These are phyloP conservation scores for Astreopora myriophthalma DNA, from an alignment of 64 coral and sea anemone genomes.

Conservation along the genomic window DNA sequence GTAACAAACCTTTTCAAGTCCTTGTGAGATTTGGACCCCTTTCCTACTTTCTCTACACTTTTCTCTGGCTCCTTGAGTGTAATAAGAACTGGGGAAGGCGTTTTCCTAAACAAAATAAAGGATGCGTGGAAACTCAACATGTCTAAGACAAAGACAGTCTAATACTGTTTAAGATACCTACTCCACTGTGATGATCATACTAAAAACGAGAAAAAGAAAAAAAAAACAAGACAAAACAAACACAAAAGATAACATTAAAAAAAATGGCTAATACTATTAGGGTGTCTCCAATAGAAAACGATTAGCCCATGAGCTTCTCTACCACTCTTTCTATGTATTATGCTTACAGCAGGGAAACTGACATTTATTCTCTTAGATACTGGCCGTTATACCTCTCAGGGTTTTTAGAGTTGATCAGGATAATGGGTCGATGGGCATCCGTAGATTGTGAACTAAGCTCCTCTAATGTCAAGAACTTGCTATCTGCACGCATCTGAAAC, in stretches of 20 bases:
- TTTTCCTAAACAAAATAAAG: conserved; percentile 51
- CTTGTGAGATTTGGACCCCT: conserved; percentile 45
- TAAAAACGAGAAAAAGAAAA: too few relatives aligned
- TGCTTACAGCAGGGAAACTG: too few relatives aligned
- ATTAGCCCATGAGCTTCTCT: too few relatives aligned
- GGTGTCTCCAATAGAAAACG: too few relatives aligned
- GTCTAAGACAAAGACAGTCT: background rate
- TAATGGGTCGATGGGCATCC: conserved; percentile 76
- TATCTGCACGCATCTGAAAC: conserved; percentile 66
- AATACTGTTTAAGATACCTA: too few relatives aligned
- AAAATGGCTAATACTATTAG: too few relatives aligned
- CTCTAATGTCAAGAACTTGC: conserved; percentile 80
- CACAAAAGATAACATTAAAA: too few relatives aligned
- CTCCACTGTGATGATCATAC: too few relatives aligned
- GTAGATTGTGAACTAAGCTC: conserved; percentile 69
- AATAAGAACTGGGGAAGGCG: conserved; percentile 63
- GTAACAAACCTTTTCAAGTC: conserved; percentile 66
- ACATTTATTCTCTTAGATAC: too few relatives aligned
- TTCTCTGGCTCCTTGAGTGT: conserved; percentile 81
- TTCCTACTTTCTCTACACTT: conserved; percentile 9
- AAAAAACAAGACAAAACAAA: too few relatives aligned
- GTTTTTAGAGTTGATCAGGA: conserved; percentile 81
- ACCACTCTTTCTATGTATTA: too few relatives aligned
- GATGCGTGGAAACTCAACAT: too few relatives aligned
- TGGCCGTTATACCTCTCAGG: conserved; percentile 83